Conservation (phyloP, 2,888 invertebrate genomes). For the Dryomyza anilis region DNA sequence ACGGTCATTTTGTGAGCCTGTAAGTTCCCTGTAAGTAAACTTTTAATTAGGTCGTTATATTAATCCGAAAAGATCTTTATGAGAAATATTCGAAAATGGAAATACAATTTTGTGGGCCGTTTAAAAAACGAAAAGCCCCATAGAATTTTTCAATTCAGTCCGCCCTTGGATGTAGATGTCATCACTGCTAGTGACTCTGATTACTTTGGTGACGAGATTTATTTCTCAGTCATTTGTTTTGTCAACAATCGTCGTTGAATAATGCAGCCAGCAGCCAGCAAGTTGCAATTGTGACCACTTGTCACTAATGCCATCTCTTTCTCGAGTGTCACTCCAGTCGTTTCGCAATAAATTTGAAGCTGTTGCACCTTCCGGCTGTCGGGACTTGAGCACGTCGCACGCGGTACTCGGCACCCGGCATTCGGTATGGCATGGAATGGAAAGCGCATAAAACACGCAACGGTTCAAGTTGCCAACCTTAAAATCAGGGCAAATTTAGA, state of each 20-base stretch:
- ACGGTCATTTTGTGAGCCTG: no score
- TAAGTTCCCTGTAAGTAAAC: no score
- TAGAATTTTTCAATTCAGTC: no score
- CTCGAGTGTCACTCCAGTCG: neutral
- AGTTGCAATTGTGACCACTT: slow-evolving; percentile 27
- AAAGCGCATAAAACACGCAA: slow-evolving; percentile 2
- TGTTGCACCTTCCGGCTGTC: slow-evolving; percentile 49
- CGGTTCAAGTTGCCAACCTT: neutral
- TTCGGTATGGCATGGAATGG: neutral
- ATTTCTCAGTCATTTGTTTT: slow-evolving; percentile 31
- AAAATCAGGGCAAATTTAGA: no score
- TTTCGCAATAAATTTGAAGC: slow-evolving; percentile 33
- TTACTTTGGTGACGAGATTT: slow-evolving; percentile 25
- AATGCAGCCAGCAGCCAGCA: slow-evolving; percentile 2
- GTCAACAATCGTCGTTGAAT: slow-evolving; percentile 24
- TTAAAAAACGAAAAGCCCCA: no score
- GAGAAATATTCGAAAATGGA: no score
- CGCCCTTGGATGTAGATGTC: no score
- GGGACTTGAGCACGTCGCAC: slow-evolving; percentile 53
- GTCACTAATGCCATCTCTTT: slow-evolving; percentile 26
- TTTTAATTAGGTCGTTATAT: no score
- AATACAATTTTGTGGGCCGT: no score
- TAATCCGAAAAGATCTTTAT: no score
- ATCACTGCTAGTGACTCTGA: slow-evolving; percentile 18
- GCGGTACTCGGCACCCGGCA: slow-evolving; percentile 23